These are phyloP conservation scores for Struthidea cinerea DNA, from an alignment of 2,113 vertebrate species.

Conservation along the genomic window DNA sequence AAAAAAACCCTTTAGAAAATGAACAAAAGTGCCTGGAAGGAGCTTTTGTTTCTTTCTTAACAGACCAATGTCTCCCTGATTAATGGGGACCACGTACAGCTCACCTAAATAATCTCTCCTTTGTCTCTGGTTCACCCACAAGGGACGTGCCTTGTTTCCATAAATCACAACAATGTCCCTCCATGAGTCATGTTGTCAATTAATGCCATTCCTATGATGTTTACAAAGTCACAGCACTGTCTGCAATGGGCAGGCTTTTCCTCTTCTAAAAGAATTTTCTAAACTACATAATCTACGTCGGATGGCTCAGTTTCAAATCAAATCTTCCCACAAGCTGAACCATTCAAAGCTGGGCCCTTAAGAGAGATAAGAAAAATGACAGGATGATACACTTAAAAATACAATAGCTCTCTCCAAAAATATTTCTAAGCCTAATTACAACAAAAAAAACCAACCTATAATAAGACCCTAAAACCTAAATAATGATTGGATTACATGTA, in stretches of 20 bases:
- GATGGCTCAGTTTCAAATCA: background rate
- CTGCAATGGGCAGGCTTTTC: background rate
- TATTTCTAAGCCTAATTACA: background rate
- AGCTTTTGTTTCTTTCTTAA: background rate
- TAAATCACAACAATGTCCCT: background rate
- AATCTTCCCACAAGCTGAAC: background rate
- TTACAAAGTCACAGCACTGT: background rate
- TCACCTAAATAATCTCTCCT: constrained; percentile 1
- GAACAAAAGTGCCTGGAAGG: background rate
- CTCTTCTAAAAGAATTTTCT: background rate
- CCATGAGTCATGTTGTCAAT: background rate
- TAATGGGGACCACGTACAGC: background rate
- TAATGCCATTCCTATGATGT: background rate
- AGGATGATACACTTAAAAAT: background rate
- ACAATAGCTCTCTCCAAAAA: background rate
- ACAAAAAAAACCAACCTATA: background rate
- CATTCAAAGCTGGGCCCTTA: background rate
- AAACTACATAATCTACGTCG: background rate
- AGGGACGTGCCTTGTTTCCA: background rate
- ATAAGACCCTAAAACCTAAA: background rate
- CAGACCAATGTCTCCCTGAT: background rate
- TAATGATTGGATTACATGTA: background rate
- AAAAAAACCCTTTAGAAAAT: background rate
- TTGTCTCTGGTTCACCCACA: background rate
- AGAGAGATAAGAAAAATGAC: background rate